Conservation (phyloP, 2,888 invertebrate genomes). For the Diadegma fenestrale region DNA sequence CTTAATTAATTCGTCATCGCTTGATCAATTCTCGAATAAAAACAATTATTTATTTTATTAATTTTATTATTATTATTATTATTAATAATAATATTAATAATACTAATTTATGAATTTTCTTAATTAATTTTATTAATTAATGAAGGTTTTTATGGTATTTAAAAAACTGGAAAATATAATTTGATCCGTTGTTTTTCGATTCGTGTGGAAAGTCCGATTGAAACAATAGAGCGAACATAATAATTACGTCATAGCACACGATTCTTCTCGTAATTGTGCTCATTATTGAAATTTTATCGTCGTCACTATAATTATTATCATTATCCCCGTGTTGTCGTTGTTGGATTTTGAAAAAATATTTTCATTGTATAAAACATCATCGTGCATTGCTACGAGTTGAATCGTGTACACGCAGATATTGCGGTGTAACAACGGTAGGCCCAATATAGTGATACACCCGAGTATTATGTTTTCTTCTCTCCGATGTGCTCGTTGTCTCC, state of each 20-base stretch:
- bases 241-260: background rate
- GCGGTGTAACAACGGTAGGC: constrained; percentile 40
- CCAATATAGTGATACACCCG: constrained; percentile 32
- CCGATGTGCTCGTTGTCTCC: constrained; percentile 27
- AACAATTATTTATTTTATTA: no score
- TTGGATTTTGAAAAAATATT: background rate
- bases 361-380: background rate
- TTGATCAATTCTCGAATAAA: background rate
- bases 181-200: background rate
- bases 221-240: background rate
- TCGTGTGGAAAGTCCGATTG: background rate
- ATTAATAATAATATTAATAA: no score
- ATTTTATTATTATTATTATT: no score
- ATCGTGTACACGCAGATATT: constrained; percentile 1
- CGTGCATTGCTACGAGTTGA: background rate
- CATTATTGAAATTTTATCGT: background rate
- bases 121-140: no score
- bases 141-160: background rate
- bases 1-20: background rate
- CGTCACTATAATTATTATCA: background rate
- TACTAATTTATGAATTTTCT: no score
- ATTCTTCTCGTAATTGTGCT: background rate
- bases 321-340: background rate
- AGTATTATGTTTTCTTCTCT: constrained; percentile 42
- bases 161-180: background rate